These are phyloP conservation scores for Gymnoscelis rufifasciata DNA, from an alignment of 2,888 invertebrate genomes.

Conservation along the genomic window DNA sequence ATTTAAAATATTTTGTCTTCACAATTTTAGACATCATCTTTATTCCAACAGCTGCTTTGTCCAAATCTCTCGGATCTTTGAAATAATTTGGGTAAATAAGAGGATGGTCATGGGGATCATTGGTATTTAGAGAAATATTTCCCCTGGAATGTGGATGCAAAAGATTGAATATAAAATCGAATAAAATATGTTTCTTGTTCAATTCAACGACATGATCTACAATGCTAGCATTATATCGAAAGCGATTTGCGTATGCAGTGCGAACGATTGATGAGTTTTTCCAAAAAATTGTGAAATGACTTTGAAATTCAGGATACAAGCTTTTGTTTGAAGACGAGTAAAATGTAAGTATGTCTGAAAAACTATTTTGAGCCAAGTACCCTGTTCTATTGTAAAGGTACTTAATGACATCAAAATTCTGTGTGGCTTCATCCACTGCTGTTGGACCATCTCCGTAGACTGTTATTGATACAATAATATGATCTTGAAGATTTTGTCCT, in stretches of 20 bases:
- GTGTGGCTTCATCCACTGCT: conserved; percentile 33
- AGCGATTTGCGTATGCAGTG: conserved; percentile 1
- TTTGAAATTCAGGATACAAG: conserved; percentile 48
- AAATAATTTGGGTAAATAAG: conserved; percentile 82
- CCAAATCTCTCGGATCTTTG: conserved; percentile 71
- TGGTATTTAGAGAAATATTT: conserved; percentile 72
- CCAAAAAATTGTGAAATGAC: conserved; percentile 33
- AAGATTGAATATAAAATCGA: conserved; percentile 51
- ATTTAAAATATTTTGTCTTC: conserved; percentile 42
- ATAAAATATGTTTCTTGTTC: conserved; percentile 43
- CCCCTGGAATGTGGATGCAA: conserved; percentile 77
- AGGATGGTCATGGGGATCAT: conserved; percentile 73
- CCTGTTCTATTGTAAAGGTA: conserved; percentile 76
- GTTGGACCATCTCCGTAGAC: conserved; percentile 48
- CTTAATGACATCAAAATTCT: conserved; percentile 48
- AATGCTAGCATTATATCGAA: conserved; percentile 37
- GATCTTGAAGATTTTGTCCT: conserved; percentile 77
- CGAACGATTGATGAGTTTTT: conserved; percentile 42
- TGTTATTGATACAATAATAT: conserved; percentile 55
- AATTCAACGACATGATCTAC: conserved; percentile 36
- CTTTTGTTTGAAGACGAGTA: conserved; percentile 41
- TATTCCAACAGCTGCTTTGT: conserved; percentile 44
- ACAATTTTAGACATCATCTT: conserved; percentile 43
- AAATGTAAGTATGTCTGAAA: conserved; percentile 73
- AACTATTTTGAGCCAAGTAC: conserved; percentile 59